phyloP scores from a whole-genome alignment of 2,113 vertebrate species.

The Leptodactylus fuscus region DNA sequence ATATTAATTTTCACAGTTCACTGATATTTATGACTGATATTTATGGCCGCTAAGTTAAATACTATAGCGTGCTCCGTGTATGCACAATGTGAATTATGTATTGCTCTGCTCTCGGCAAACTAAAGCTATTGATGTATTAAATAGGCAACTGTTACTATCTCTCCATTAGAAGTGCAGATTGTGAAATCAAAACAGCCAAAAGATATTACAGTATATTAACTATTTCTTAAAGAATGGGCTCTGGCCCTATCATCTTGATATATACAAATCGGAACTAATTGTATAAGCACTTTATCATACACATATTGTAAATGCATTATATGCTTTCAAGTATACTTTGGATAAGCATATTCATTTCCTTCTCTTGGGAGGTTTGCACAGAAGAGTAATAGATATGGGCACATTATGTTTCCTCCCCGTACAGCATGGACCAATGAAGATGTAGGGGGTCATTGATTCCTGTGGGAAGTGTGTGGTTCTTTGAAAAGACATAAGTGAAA shows the following conservation, averaged over 20 bases:
- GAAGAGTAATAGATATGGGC: background rate
- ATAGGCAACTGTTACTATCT: conserved; percentile 14
- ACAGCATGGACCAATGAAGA: conserved; percentile 11
- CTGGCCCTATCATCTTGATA: background rate
- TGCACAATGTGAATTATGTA: background rate
- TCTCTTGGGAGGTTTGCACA: background rate
- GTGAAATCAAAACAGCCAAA: background rate
- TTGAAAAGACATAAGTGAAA: conserved; percentile 17
- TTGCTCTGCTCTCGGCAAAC: conserved; percentile 2
- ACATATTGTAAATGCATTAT: background rate
- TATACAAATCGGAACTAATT: background rate
- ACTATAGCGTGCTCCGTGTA: background rate
- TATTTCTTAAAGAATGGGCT: too few relatives aligned
- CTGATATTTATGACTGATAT: conserved; percentile 30
- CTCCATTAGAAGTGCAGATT: background rate
- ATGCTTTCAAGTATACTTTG: background rate
- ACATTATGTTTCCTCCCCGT: conserved; percentile 5
- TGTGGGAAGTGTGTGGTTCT: background rate
- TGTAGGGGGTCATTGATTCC: conserved; percentile 21
- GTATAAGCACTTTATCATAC: background rate
- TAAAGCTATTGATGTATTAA: conserved; percentile 32
- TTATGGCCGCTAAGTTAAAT: conserved; percentile 2
- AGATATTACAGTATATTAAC: too few relatives aligned
- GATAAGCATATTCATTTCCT: background rate
- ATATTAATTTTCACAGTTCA: conserved; percentile 39